These are phyloP conservation scores for Pygocentrus nattereri DNA, from an alignment of 2,797 vertebrate genomes.

Conservation along the genomic window DNA sequence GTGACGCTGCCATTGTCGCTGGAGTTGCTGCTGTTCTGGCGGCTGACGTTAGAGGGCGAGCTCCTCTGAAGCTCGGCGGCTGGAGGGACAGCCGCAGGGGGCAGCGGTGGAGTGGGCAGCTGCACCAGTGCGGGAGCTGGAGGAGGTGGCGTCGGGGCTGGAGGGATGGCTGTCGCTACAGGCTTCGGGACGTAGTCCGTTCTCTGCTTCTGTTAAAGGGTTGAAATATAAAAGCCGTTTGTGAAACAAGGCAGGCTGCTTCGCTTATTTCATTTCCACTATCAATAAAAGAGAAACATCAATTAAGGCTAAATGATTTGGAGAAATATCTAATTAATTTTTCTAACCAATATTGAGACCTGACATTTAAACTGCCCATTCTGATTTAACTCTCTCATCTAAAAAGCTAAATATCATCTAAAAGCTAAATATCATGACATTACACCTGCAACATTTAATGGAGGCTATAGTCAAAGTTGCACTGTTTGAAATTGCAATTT, in stretches of 20 bases:
- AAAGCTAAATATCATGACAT: too few species aligned
- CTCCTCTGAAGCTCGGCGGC: conserved; percentile 60
- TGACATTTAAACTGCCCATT: too few species aligned
- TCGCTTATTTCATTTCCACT: neutral
- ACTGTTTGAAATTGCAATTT: too few species aligned
- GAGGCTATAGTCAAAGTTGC: too few species aligned
- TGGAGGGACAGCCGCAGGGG: conserved; percentile 66
- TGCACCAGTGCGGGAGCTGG: conserved; percentile 61
- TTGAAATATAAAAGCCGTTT: neutral
- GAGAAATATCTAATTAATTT: too few species aligned
- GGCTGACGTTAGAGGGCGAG: conserved; percentile 70
- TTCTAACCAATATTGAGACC: too few species aligned
- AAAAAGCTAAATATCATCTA: too few species aligned
- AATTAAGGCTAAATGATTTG: too few species aligned
- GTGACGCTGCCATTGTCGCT: conserved; percentile 77
- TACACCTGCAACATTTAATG: too few species aligned
- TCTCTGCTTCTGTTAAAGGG: conserved; percentile 86
- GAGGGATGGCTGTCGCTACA: conserved; percentile 63
- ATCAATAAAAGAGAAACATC: neutral
- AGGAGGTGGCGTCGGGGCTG: conserved; percentile 67
- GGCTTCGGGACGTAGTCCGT: conserved; percentile 78
- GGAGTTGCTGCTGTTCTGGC: conserved; percentile 83
- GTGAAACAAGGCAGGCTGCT: neutral
- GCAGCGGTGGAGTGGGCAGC: conserved; percentile 65
- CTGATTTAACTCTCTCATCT: too few species aligned